Percentiles rank a stretch among this genome's conserved stretches.
phyloP scores from a whole-genome alignment of 1,140 invertebrate species.

The Philotrypesis tridentata region DNA sequence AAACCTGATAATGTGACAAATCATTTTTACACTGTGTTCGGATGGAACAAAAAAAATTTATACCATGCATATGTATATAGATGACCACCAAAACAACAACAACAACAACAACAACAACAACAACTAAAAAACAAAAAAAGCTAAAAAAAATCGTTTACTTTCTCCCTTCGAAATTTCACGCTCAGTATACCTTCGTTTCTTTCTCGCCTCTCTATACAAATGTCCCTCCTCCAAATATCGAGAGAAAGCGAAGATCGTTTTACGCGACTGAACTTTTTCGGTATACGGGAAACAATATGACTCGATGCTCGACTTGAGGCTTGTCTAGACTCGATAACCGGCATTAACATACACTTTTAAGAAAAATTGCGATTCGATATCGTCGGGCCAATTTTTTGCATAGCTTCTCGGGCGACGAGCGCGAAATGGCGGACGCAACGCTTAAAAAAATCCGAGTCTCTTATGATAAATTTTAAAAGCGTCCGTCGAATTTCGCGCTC shows the following conservation, averaged over 20 bases:
- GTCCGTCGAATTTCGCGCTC: background rate
- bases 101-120: background rate
- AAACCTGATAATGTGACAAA: background rate
- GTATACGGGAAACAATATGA: background rate
- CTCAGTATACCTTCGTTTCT: background rate
- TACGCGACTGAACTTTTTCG: background rate
- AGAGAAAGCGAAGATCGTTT: constrained; percentile 37
- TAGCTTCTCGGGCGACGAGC: background rate
- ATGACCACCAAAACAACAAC: background rate
- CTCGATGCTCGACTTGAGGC: constrained; percentile 46
- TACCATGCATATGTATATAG: background rate
- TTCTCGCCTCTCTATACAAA: background rate
- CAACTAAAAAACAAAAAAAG: constrained; percentile 21
- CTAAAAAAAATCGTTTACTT: constrained; percentile 42
- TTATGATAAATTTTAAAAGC: background rate
- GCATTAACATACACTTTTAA: no score
- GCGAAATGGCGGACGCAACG: background rate
- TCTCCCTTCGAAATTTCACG: background rate
- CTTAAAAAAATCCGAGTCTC: background rate
- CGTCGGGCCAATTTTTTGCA: background rate
- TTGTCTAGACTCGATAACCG: constrained; percentile 12
- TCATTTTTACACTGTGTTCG: constrained; percentile 15
- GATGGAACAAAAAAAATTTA: background rate
- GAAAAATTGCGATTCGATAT: constrained; percentile 30
- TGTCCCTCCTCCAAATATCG: background rate